Evolutionary conservation across 2,888 invertebrate species (phyloP).

Genomic region (Temnothorax rugatulus): DNA sequence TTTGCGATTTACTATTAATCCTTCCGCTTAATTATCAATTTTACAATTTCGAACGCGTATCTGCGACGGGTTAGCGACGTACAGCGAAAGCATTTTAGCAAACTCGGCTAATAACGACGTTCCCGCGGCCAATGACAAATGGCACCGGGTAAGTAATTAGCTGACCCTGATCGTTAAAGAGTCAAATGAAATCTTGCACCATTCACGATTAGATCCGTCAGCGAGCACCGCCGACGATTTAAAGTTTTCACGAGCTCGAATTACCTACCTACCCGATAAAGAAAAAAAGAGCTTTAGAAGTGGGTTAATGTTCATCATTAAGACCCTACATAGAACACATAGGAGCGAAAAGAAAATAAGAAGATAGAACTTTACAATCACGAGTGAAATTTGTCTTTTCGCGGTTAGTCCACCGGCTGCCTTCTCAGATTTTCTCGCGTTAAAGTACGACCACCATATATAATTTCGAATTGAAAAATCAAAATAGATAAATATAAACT

Average conservation of each 20-base stretch:
- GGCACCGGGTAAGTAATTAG: constrained; percentile 42
- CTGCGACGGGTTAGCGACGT: background rate
- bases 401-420: background rate
- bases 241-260: constrained; percentile 55
- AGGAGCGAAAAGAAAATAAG: constrained; percentile 40
- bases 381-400: constrained; percentile 28
- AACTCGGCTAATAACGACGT: constrained; percentile 28
- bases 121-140: constrained; percentile 41
- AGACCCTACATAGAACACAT: constrained; percentile 13
- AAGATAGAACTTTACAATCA: constrained; percentile 17
- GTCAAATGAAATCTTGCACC: constrained; percentile 49
- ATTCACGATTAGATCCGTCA: constrained; percentile 57
- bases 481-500: constrained; percentile 8
- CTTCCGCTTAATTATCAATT: constrained; percentile 15
- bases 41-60: background rate
- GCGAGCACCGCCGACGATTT: constrained; percentile 36
- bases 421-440: background rate
- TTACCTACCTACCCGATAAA: background rate
- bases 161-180: constrained; percentile 51
- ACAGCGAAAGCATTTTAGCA: constrained; percentile 21
- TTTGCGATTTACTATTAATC: background rate
- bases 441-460: background rate
- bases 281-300: constrained; percentile 46
- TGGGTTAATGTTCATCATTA: constrained; percentile 62
- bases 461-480: background rate